Conservation (phyloP, 1,140 invertebrate genomes). For the Drosophila busckii region DNA sequence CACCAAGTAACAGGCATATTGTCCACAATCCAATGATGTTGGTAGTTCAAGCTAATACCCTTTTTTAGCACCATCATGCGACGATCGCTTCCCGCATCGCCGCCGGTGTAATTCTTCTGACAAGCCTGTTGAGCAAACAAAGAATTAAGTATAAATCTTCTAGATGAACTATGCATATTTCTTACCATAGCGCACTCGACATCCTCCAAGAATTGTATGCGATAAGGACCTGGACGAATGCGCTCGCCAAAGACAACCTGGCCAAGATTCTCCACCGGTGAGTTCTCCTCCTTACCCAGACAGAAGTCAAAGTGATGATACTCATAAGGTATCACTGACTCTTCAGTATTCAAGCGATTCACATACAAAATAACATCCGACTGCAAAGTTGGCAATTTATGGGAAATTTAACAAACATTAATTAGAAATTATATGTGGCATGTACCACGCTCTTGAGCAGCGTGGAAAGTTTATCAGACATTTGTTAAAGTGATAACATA, state of each 20-base stretch:
- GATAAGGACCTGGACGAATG: conserved; percentile 94
- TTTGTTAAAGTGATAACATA: no score
- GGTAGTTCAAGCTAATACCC: conserved; percentile 97
- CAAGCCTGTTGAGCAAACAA: conserved; percentile 79
- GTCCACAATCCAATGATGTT: conserved; percentile 99
- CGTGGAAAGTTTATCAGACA: no score
- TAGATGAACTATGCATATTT: background rate
- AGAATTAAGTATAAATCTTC: background rate
- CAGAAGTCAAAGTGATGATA: conserved; percentile 99
- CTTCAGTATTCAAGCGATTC: conserved; percentile 96
- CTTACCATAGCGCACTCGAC: conserved; percentile 84
- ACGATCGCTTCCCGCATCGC: conserved; percentile 83
- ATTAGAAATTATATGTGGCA: no score
- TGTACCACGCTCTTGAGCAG: no score
- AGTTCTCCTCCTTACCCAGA: conserved; percentile 84
- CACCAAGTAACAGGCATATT: conserved; percentile 99
- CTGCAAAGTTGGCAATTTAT: no score
- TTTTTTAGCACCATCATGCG: conserved; percentile 91
- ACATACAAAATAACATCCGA: conserved; percentile 85
- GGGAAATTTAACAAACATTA: no score
- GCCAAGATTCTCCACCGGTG: conserved; percentile 98
- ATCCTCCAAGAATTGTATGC: conserved; percentile 87
- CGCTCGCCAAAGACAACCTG: conserved; percentile 99
- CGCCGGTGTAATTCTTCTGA: conserved; percentile 85
- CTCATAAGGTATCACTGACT: conserved; percentile 98